Evolutionary conservation across 2,888 invertebrate species (phyloP), one percentile per base, ranked within the genome.

Genomic region (Coleophora flavipennella): DNA sequence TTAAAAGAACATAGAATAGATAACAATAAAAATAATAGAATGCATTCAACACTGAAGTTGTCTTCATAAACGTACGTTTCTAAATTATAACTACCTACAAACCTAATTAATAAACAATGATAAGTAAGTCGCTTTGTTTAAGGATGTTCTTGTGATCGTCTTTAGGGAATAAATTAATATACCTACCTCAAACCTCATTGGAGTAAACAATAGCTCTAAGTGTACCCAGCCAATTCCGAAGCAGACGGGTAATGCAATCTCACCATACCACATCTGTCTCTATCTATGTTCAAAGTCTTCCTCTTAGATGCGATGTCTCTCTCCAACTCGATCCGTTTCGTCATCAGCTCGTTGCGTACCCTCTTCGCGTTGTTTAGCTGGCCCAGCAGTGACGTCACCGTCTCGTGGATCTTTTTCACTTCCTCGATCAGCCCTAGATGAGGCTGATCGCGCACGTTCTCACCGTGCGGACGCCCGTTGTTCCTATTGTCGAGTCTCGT

Each of bases 401-500:
- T 89, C 52, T 92, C 91, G 29, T 89, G 88, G 35, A 93, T 87
- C 37, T 84, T 86, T 60, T 89, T 90, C 0, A 92, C 92, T 72
- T 94, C 93, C 35, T 92, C 90, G 25, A 93, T 86, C 25, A 93
- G 69, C 10, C 89, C 91, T 56, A 90, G 86, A 71, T 96, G 95
- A 11, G 93, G 89, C 35, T 87, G 87, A 68, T 96, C 96, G 39
- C 94, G 86, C 46, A 95, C 95, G 58, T 90, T 91, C 68, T 96
- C 96, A 2, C 93, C 92, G 43, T 93, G 90, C 2, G 92, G 93
- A 31, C 96, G 86, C 65, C 85, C 86, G 44, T 79, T 81, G 34
- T 90, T 86, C 46, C 96, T 86, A 64, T 92, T 92, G 58, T 94
- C 90, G 42, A 96, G 86, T 44, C 96, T 88, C 0, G 95, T 95